Conservation (phyloP, 1,140 invertebrate species). For the Maniola jurtina region DNA sequence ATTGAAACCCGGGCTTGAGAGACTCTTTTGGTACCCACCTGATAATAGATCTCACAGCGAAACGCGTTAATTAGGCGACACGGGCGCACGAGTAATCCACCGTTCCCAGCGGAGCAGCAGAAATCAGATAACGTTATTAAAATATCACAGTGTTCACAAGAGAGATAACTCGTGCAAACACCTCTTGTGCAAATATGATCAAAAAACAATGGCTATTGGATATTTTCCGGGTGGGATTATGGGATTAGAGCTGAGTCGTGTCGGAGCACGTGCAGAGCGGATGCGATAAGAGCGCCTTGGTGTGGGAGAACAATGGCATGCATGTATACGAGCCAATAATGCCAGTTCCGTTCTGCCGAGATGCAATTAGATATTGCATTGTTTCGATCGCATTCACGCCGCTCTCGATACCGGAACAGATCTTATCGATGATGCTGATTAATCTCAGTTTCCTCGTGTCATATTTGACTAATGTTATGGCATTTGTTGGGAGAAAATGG, state of each 20-base stretch:
- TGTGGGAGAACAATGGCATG: slow-evolving; percentile 25
- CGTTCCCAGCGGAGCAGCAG: slow-evolving; percentile 11
- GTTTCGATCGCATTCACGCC: slow-evolving; percentile 43
- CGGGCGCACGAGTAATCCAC: slow-evolving; percentile 18
- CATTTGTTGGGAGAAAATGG: slow-evolving; percentile 27
- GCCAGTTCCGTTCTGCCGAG: slow-evolving; percentile 36
- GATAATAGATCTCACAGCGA: slow-evolving; percentile 15
- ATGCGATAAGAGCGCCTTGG: slow-evolving; percentile 38
- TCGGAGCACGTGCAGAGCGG: slow-evolving; percentile 45
- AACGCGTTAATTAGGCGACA: slow-evolving; percentile 23
- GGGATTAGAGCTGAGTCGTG: slow-evolving; percentile 50
- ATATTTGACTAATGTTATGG: slow-evolving; percentile 35
- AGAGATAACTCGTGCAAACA: slow-evolving; percentile 58
- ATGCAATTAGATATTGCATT: slow-evolving; percentile 42
- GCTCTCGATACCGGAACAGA: slow-evolving; percentile 36
- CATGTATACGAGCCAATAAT: slow-evolving; percentile 29
- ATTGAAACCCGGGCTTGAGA: slow-evolving; percentile 37
- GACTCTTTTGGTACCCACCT: slow-evolving; percentile 14
- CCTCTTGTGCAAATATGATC: slow-evolving; percentile 47
- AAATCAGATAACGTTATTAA: slow-evolving; percentile 53
- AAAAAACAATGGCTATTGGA: slow-evolving; percentile 54
- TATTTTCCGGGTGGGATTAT: slow-evolving; percentile 71
- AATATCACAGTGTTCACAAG: slow-evolving; percentile 56
- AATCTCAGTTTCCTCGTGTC: slow-evolving; percentile 38
- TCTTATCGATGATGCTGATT: slow-evolving; percentile 42